Evolutionary conservation across 2,888 invertebrate species (phyloP).

Genomic region (Hedya salicella): DNA sequence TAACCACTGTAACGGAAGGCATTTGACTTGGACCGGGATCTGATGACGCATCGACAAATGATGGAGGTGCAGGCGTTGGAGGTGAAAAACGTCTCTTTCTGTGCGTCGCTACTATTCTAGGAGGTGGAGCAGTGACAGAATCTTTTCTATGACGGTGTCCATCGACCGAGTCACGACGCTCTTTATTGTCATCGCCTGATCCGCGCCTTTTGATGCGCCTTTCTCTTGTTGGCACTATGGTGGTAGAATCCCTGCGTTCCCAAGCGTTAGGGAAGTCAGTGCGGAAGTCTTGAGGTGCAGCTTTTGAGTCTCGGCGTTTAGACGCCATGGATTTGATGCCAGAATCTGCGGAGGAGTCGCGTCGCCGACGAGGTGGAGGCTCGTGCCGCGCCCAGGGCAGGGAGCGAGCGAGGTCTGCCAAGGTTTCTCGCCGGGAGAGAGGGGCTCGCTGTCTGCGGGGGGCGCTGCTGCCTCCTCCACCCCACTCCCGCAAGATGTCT

Average conservation of each 20-base stretch:
- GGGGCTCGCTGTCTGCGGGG: constrained; percentile 86
- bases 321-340: constrained; percentile 91
- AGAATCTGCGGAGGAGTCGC: constrained; percentile 95
- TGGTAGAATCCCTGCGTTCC: constrained; percentile 88
- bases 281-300: constrained; percentile 86
- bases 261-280: constrained; percentile 90
- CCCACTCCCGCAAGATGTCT: constrained; percentile 95
- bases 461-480: constrained; percentile 86
- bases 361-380: constrained; percentile 88
- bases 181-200: constrained; percentile 85
- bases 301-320: constrained; percentile 89
- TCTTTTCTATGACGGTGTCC: constrained; percentile 89
- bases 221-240: constrained; percentile 76
- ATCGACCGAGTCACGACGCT: constrained; percentile 88
- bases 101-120: constrained; percentile 87
- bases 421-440: constrained; percentile 93
- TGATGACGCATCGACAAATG: constrained; percentile 86
- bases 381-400: constrained; percentile 91
- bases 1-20: constrained; percentile 79
- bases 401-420: constrained; percentile 94
- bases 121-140: constrained; percentile 85
- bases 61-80: constrained; percentile 73
- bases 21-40: constrained; percentile 86
- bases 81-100: constrained; percentile 82
- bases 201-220: constrained; percentile 84